Evolutionary conservation across 2,888 invertebrate species (phyloP), one percentile per base, ranked within the genome.

Genomic region (Camponotus fellah): DNA sequence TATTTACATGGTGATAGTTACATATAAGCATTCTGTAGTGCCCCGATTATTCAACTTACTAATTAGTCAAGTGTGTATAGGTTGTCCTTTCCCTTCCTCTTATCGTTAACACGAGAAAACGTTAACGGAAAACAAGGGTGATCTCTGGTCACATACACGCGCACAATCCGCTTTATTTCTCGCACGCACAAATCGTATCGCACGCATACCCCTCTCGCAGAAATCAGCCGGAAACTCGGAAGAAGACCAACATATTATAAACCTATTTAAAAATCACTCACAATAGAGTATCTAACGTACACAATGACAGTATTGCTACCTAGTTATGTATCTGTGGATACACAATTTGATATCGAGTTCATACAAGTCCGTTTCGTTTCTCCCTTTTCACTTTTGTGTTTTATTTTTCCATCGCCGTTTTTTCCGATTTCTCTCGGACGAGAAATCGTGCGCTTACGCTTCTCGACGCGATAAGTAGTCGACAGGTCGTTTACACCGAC

Each of bases 251-350:
- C 93, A 88, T 83, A 91, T 94, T 91, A 92, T 94, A 94, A 93
- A 94, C 88, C 93, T 94, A 93, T 94, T 77, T 92, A 93, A 92
- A 94, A 93, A 94, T 92, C 94, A 93, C 93, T 93, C 93, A 94
- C 93, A 94, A 91, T 93, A 87, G 77, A 69, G 91, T 49, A 49
- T 92, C 94, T 94, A 94, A 93, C 93, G 86, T 92, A 92, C 91
- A 94, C 91, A 89, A 89, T 91, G 89, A 92, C 90, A 91, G 86
- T 92, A 92, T 91, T 91, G 88, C 91, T 92, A 92, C 83, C 90
- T 92, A 92, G 87, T 85, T 88, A 87, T 86, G 87, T 86, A 86
- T 85, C 89, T 21, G 56, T 26, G 66, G 86, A 88, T 86, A 91
- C 89, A 87, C 87, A 86, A 82, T 86, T 90, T 89, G 88, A 91